Percentiles rank a stretch among this genome's conserved stretches.
Evolutionary conservation across 2,888 invertebrate species (phyloP).

Genomic region (Allacma fusca): DNA sequence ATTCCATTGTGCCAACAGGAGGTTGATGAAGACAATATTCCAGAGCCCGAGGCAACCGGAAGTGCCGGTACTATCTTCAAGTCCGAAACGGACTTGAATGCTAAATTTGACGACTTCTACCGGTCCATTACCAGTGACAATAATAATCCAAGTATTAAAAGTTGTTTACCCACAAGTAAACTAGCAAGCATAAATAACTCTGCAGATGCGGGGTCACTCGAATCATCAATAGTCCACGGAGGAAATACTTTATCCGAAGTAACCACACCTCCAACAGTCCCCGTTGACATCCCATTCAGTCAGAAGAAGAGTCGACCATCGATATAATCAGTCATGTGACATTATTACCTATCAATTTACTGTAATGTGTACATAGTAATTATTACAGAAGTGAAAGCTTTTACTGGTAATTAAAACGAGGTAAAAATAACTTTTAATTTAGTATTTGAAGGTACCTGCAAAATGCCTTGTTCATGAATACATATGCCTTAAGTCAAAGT

Average conservation of each 20-base stretch:
- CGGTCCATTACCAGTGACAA: conserved; percentile 54
- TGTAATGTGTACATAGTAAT: too few relatives aligned
- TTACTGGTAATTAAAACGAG: too few relatives aligned
- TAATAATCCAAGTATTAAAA: conserved; percentile 3
- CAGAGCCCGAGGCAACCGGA: conserved; percentile 65
- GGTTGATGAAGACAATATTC: conserved; percentile 73
- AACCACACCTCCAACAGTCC: conserved; percentile 25
- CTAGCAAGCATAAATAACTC: conserved; percentile 1
- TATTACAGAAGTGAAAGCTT: too few relatives aligned
- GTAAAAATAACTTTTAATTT: too few relatives aligned
- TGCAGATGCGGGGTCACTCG: background rate
- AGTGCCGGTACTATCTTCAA: conserved; percentile 63
- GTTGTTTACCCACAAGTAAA: conserved; percentile 23
- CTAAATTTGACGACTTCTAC: conserved; percentile 71
- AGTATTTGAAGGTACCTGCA: too few relatives aligned
- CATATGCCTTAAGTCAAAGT: too few relatives aligned
- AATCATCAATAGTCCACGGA: background rate
- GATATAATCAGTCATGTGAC: too few relatives aligned
- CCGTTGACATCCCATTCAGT: conserved; percentile 1
- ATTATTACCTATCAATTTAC: too few relatives aligned
- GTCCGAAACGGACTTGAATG: conserved; percentile 68
- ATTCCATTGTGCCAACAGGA: too few relatives aligned
- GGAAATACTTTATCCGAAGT: background rate
- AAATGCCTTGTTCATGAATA: too few relatives aligned
- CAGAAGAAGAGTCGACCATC: too few relatives aligned